Base-by-base conservation (phyloP, 2,797 vertebrate genomes). In the Rhinatrema bivittatum region DNA sequence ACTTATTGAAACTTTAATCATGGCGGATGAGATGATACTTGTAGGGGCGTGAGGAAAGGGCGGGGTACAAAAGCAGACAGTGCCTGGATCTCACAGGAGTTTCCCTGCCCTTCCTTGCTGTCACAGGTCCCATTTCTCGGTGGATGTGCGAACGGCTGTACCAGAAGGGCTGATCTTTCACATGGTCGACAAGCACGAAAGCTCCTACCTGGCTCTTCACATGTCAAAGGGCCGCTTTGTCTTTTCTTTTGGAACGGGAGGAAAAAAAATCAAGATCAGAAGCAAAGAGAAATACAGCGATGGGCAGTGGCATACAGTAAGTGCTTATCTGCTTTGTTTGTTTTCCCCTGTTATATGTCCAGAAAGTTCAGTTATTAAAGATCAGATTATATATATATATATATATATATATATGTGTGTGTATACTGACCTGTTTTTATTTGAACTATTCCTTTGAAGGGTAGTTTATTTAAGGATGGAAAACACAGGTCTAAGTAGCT, bases 271-370 rank as follows among this genome's bases (percentile, higher is more conserved):
- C 30, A 87, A 84, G 64, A 88, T 96, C 45, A 93, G 81, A 62
- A 93, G 85, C 68, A 78, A 73, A 59, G 75, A 82, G 51, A 91
- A 87, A 62, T 90, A 84, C 81, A 90, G 78, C 2, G 88, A 98
- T 6, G 89, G 91, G 17, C 86, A 84, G 21, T 98, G 94, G 94
- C 93, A 98, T 68, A 87, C 78, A 58, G 94, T 98, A 59, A 86
- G 91, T 52, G 39, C 12, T 1, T 18, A 1, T 2, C 4, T n/a
- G 10, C 7, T 3, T 36, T 29, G n/a, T n/a, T n/a, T n/a, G n/a
- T n/a, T n/a, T n/a, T n/a, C n/a, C n/a, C n/a, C n/a, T n/a, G n/a
- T n/a, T n/a, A n/a, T n/a, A n/a, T n/a, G n/a, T n/a, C n/a, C n/a
- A n/a, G n/a, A n/a, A n/a, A n/a, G n/a, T n/a, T n/a, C n/a, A n/a